Evolutionary conservation across 2,797 vertebrate genomes (phyloP), one percentile per base, ranked within the genome.

Genomic region (Nannoperca australis): DNA sequence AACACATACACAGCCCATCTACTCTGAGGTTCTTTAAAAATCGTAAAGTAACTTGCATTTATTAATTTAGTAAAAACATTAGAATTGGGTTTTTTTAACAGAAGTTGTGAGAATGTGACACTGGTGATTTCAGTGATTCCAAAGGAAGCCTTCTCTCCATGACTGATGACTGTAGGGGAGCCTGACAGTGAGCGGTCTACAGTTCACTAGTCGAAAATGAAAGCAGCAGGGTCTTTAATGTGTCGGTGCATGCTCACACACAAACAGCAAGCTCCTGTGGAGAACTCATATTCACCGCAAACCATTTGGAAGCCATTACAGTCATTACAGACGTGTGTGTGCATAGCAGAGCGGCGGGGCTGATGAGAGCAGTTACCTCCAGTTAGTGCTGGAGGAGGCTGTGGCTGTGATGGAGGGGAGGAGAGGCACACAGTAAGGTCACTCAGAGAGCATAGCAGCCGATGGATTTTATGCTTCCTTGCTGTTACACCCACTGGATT

Each of bases 391-490:
- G 49, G 67, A 64, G 62, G 73, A 62, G 54, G 77, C 73, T 62
- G 79, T 53, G 54, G 54, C 70, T 17, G 34, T 79, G 82, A 82
- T 73, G 61, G 72, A 87, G 74, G 76, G 82, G 83, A 40, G 40
- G 78, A 9, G 64, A 79, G 68, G 67, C 62, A 70, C 83, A 86
- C 81, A 65, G 76, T 79, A 47, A 88, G 91, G 91, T 91, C 88
- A 88, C 75, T 18, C 55, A 34, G 71, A 84, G 88, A 88, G 79
- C 83, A 73, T n/a, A 7, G 78, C 38, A 13, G 70, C 79, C 79
- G 17, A 81, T 85, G 83, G 85, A 87, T 91, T 89, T 83, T 66
- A 85, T 74, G 84, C 78, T 81, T 83, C 80, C 87, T 78, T 49
- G 73, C 82, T 84, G 89, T 70, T 90, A 61, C 81, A 87, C 73